A percentile compares a stretch with the other conserved stretches of the same genome.
These are phyloP conservation scores for Drosophila navojoa DNA, from an alignment of 1,140 invertebrate species.

Conservation along the genomic window DNA sequence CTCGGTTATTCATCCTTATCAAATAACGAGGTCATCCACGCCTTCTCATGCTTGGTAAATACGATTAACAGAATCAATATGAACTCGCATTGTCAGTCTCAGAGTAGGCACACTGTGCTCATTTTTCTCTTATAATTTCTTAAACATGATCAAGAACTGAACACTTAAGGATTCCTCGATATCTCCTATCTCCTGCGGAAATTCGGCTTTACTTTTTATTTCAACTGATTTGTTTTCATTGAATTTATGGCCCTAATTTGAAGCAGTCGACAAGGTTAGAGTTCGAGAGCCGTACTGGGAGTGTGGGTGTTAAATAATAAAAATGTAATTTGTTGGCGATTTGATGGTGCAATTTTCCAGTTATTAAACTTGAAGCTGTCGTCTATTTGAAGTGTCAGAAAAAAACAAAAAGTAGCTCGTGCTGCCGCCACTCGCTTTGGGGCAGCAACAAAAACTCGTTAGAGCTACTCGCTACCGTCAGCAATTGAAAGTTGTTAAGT, in stretches of 20 bases:
- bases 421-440: constrained; percentile 1
- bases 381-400: constrained; percentile 44
- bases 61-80: too few species aligned
- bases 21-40: too few species aligned
- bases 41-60: too few species aligned
- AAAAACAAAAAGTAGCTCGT: constrained; percentile 14
- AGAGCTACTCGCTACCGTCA: constrained; percentile 43
- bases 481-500: constrained; percentile 79
- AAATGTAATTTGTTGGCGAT: constrained; percentile 65
- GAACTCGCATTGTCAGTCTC: too few species aligned
- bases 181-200: too few species aligned
- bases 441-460: constrained; percentile 61
- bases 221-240: not conserved
- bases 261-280: constrained; percentile 44
- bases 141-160: too few species aligned
- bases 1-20: too few species aligned
- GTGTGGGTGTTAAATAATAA: constrained; percentile 53
- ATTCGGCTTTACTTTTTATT: too few species aligned
- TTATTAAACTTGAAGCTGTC: constrained; percentile 64
- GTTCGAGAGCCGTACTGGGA: constrained; percentile 54
- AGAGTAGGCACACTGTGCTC: too few species aligned
- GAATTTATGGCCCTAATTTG: not conserved
- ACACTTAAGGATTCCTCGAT: too few species aligned
- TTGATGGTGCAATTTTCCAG: constrained; percentile 69
- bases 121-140: too few species aligned